Conservation (phyloP, 2,888 invertebrate species). For the Cephus runcator region DNA sequence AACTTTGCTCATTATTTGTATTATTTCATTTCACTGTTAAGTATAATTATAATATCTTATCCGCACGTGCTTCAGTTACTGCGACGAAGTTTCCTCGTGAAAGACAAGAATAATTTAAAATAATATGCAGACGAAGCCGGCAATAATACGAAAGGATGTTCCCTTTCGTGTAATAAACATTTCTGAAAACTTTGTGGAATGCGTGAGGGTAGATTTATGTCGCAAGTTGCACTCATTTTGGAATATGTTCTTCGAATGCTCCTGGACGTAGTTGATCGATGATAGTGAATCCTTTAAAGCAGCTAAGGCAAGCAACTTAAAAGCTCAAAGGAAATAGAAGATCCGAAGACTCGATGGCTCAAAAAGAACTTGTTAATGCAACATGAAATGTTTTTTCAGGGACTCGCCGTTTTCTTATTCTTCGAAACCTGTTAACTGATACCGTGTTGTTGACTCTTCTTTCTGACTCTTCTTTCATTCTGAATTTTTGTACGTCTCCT, state of each 20-base stretch:
- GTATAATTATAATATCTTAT: too few species aligned
- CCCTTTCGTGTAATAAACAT: not conserved
- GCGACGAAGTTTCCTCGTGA: too few species aligned
- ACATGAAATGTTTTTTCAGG: not conserved
- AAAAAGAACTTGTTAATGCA: not conserved
- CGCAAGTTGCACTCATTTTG: not conserved
- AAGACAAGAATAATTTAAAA: too few species aligned
- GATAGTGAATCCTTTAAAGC: not conserved
- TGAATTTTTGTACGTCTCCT: not conserved
- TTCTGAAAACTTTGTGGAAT: not conserved
- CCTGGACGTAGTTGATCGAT: not conserved
- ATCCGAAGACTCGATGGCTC: not conserved
- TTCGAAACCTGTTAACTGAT: not conserved
- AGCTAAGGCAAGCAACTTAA: not conserved
- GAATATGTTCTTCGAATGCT: not conserved
- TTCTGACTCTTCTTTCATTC: not conserved
- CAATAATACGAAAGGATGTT: too few species aligned
- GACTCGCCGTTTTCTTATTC: not conserved
- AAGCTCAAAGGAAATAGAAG: not conserved
- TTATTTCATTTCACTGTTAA: too few species aligned
- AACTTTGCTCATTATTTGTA: too few species aligned
- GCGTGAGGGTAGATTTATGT: not conserved
- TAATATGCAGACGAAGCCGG: too few species aligned
- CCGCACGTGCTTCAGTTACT: too few species aligned
- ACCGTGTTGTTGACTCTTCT: not conserved